These are phyloP conservation scores for Neotoxoptera formosana DNA, from an alignment of 1,140 invertebrate species.

Conservation along the genomic window DNA sequence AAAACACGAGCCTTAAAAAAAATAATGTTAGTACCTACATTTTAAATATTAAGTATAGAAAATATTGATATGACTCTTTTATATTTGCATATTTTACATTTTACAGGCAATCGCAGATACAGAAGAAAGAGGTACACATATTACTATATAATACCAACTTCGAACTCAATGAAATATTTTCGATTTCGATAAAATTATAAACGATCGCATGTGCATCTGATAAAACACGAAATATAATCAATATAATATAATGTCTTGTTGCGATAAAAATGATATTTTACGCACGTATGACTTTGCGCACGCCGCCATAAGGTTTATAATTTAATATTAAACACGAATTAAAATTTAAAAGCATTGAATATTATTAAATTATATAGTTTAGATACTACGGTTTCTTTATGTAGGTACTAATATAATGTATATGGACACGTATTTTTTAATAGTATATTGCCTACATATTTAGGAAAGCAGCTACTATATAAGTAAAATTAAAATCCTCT, in stretches of 20 bases:
- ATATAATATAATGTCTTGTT: not conserved
- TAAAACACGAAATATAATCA: not conserved
- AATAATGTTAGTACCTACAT: too few relatives aligned
- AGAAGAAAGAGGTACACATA: not conserved
- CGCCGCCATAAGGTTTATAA: not conserved
- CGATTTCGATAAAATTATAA: not conserved
- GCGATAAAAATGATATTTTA: not conserved
- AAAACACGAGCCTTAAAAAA: too few relatives aligned
- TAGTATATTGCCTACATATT: not conserved
- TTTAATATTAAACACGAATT: conserved; percentile 8
- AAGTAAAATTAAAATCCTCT: not conserved
- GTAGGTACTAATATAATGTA: not conserved
- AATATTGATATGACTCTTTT: not conserved
- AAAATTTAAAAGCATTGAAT: not conserved
- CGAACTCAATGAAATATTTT: not conserved
- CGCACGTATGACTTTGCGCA: not conserved
- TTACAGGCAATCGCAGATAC: not conserved
- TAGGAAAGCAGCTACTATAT: conserved; percentile 6
- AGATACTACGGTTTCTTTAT: not conserved
- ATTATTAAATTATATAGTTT: not conserved
- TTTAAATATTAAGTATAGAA: not conserved
- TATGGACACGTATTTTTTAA: not conserved
- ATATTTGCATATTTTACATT: not conserved
- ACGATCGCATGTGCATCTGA: not conserved
- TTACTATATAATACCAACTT: too few relatives aligned